Conservation (phyloP, 2,888 invertebrate genomes). For the Sminthurinus aureus region DNA sequence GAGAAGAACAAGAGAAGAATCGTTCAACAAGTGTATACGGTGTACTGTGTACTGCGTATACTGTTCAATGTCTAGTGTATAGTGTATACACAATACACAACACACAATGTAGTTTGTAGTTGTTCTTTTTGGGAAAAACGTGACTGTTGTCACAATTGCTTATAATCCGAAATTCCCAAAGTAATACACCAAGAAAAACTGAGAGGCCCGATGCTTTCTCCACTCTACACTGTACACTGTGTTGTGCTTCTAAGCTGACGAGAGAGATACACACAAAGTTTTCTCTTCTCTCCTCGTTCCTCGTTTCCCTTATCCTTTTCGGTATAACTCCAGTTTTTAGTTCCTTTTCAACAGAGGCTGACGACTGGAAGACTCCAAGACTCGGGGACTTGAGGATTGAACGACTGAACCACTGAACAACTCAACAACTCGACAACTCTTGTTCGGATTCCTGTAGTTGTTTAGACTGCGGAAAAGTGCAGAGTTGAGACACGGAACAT, state of each 20-base stretch:
- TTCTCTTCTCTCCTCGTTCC: not conserved
- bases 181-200: not conserved
- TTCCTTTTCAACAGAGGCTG: too few species aligned
- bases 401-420: not conserved
- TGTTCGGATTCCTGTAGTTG: not conserved
- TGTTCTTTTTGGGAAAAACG: not conserved
- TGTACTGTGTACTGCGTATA: too few species aligned
- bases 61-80: too few species aligned
- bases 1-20: not conserved
- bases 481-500: too few species aligned
- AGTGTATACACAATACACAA: too few species aligned
- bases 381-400: not conserved
- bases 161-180: not conserved
- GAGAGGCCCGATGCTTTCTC: too few species aligned
- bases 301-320: not conserved
- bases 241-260: not conserved
- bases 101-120: too few species aligned
- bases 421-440: not conserved
- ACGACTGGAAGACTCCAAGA: too few species aligned
- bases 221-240: too few species aligned
- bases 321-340: too few species aligned
- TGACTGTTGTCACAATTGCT: conserved; percentile 16
- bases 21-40: conserved; percentile 7
- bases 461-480: too few species aligned
- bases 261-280: not conserved